Evolutionary conservation across 2,797 vertebrate species (phyloP).

Genomic region (Limnodromus scolopaceus): DNA sequence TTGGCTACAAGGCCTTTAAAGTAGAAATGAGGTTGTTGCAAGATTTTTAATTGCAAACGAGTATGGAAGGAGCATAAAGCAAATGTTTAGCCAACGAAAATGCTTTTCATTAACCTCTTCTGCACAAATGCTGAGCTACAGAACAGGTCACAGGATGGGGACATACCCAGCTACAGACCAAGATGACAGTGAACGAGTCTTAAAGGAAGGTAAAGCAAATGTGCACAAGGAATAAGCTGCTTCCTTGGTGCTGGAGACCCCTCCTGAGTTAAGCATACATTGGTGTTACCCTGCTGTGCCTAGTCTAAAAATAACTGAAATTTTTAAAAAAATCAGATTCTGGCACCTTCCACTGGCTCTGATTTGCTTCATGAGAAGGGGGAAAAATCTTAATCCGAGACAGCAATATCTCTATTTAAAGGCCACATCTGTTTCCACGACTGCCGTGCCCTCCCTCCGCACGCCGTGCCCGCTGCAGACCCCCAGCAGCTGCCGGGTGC

Average conservation of each 20-base stretch:
- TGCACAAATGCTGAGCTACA: not conserved
- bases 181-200: not conserved
- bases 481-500: not conserved
- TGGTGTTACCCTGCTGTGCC: not conserved
- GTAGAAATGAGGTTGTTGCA: not conserved
- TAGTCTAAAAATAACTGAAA: not conserved
- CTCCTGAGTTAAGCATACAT: not conserved
- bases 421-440: not conserved
- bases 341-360: not conserved
- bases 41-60: constrained; percentile 28
- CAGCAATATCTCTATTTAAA: not conserved
- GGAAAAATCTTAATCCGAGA: not conserved
- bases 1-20: not conserved
- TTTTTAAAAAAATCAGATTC: not conserved
- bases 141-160: not conserved
- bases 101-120: constrained; percentile 2
- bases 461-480: not conserved
- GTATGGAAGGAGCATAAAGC: not conserved
- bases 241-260: not conserved
- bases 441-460: not conserved
- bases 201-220: not conserved
- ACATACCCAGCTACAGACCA: not conserved
- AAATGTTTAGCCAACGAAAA: not conserved
- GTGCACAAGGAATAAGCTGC: not conserved
- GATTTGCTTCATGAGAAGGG: not conserved